Evolutionary conservation across 92 coral and sea anemone species (phyloP).

Genomic region (Plumapathes pennacea): DNA sequence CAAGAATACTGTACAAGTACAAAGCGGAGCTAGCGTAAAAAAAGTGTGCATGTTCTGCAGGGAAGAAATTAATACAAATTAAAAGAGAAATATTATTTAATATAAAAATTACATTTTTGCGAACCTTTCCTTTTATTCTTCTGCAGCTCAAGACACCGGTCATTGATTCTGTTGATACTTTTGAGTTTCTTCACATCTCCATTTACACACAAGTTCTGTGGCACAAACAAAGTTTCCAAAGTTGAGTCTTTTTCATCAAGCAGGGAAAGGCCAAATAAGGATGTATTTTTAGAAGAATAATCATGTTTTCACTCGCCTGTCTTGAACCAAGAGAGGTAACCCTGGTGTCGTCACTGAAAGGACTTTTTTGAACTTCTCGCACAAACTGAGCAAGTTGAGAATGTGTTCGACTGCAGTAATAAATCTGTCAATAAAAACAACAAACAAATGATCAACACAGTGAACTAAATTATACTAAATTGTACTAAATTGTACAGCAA

Average conservation of each 20-base stretch:
- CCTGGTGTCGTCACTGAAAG: constrained; percentile 70
- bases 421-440: constrained; percentile 48
- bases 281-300: neutral
- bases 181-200: constrained; percentile 80
- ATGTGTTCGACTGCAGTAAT: constrained; percentile 97
- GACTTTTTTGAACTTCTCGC: constrained; percentile 91
- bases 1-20: too few species aligned
- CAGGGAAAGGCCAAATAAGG: neutral
- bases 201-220: constrained; percentile 85
- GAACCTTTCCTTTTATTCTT: constrained; percentile 66
- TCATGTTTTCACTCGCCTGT: constrained; percentile 37
- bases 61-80: too few species aligned
- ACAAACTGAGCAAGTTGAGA: constrained; percentile 97
- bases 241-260: neutral
- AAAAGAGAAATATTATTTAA: too few species aligned
- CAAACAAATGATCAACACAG: too few species aligned
- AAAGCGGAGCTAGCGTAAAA: too few species aligned
- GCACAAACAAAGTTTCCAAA: neutral
- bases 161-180: constrained; percentile 84
- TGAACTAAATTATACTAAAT: too few species aligned
- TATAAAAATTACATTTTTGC: too few species aligned
- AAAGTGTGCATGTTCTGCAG: too few species aligned
- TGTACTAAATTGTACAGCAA: too few species aligned
- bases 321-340: constrained; percentile 94
- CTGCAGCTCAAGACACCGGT: constrained; percentile 90